Percentiles rank a stretch among this genome's conserved stretches.
phyloP scores from a whole-genome alignment of 2,888 invertebrate species.

The Idaea straminata region DNA sequence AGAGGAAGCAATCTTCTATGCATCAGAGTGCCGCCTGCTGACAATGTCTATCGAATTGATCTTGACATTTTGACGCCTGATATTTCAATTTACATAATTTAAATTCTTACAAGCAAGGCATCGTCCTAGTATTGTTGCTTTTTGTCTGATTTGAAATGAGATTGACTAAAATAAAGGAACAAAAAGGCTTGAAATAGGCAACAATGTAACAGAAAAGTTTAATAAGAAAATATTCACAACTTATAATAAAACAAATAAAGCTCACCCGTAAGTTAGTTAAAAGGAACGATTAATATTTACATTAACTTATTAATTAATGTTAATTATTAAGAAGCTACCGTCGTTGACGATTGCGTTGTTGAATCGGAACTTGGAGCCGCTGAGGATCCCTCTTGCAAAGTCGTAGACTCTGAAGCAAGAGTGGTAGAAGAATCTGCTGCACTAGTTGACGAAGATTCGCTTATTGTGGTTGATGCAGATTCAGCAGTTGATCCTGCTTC shows the following conservation, averaged over 20 bases:
- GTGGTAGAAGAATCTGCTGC: conserved; percentile 9
- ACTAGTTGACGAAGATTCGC: conserved; percentile 9
- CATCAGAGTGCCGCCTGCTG: conserved; percentile 30
- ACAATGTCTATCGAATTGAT: conserved; percentile 43
- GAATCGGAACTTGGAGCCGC: conserved; percentile 24
- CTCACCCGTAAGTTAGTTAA: conserved; percentile 17
- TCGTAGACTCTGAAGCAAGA: conserved; percentile 11
- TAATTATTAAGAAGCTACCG: conserved; percentile 25
- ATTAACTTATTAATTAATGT: background rate
- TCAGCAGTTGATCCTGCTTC: background rate
- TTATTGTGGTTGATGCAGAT: conserved; percentile 3
- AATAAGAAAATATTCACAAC: conserved; percentile 11
- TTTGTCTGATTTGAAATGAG: background rate
- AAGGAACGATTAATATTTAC: conserved; percentile 11
- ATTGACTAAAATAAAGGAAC: background rate
- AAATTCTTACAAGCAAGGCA: conserved; percentile 26
- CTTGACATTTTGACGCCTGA: conserved; percentile 62
- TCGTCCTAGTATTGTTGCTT: background rate
- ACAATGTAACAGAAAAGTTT: conserved; percentile 15
- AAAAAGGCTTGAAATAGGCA: background rate
- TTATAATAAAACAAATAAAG: conserved; percentile 9
- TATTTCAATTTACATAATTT: conserved; percentile 43
- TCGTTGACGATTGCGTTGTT: conserved; percentile 30
- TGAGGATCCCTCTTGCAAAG: conserved; percentile 7
- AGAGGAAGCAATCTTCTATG: conserved; percentile 51